A percentile compares a stretch with the other conserved stretches of the same genome.
Evolutionary conservation across 2,797 vertebrate genomes (phyloP).

Genomic region (Enteromius afrohamiltoni): DNA sequence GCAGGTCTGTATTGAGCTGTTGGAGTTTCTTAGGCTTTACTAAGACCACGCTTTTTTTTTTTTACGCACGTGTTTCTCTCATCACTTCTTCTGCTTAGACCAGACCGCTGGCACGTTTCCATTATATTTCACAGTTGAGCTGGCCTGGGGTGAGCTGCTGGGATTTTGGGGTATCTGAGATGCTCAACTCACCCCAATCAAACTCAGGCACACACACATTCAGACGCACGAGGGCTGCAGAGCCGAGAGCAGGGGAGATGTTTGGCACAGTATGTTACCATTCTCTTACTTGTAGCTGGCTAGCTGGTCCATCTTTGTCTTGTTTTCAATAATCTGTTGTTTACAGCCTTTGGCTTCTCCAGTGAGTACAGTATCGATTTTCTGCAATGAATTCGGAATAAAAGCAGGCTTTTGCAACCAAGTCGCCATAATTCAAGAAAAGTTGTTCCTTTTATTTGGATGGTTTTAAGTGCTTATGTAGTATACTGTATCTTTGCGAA

Average conservation of each 20-base stretch:
- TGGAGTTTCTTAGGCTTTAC: constrained; percentile 32
- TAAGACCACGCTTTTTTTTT: constrained; percentile 23
- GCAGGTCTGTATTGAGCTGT: constrained; percentile 18
- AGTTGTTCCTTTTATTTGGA: too few species aligned
- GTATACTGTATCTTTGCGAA: not conserved
- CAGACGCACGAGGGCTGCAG: not conserved
- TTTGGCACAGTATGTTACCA: constrained; percentile 3
- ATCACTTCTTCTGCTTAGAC: constrained; percentile 1
- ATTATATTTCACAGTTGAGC: constrained; percentile 43
- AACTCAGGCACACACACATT: constrained; percentile 7
- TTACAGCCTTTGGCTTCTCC: not conserved
- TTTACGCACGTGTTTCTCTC: not conserved
- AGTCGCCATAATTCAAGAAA: not conserved
- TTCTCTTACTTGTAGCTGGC: not conserved
- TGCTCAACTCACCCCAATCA: constrained; percentile 23
- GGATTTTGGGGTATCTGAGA: constrained; percentile 23
- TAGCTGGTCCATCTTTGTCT: constrained; percentile 9
- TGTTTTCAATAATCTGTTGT: constrained; percentile 14
- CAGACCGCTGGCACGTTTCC: constrained; percentile 26
- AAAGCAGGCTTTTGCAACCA: not conserved
- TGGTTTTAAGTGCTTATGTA: not conserved
- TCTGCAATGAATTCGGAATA: not conserved
- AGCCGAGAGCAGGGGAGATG: constrained; percentile 15
- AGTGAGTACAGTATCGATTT: constrained; percentile 12
- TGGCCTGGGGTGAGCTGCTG: constrained; percentile 23